Evolutionary conservation across 2,797 vertebrate genomes (phyloP).

Genomic region (Alfaro cultratus): DNA sequence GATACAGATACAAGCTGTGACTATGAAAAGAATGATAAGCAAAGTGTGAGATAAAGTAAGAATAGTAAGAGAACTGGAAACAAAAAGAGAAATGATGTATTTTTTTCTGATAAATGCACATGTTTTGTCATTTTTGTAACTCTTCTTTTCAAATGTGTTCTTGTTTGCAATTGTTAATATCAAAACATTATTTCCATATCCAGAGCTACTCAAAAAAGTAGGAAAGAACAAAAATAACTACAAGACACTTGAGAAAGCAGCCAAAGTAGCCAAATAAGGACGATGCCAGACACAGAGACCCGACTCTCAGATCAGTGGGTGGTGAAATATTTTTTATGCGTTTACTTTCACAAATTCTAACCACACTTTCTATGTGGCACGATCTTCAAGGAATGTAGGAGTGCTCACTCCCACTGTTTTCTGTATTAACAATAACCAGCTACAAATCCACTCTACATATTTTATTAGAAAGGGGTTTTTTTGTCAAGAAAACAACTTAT

Average conservation of each 20-base stretch:
- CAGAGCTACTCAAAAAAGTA: not conserved
- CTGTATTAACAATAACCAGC: not conserved
- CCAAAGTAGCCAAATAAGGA: not conserved
- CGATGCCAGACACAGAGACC: not conserved
- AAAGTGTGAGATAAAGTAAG: not conserved
- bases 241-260: not conserved
- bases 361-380: not conserved
- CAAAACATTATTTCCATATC: not conserved
- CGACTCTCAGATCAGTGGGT: not conserved
- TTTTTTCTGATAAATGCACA: not conserved
- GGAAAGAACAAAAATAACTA: not conserved
- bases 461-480: not conserved
- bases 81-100: conserved; percentile 4
- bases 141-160: not conserved
- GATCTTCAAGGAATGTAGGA: not conserved
- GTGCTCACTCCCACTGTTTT: not conserved
- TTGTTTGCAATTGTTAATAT: not conserved
- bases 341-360: not conserved
- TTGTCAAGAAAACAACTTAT: not conserved
- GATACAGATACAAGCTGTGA: not conserved
- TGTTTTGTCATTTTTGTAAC: not conserved
- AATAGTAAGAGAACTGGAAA: conserved; percentile 15
- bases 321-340: not conserved
- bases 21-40: not conserved
- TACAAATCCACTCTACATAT: not conserved